A percentile compares a stretch with the other conserved stretches of the same genome.
Conservation (phyloP, 2,888 invertebrate species). For the Drosophila algonquin region DNA sequence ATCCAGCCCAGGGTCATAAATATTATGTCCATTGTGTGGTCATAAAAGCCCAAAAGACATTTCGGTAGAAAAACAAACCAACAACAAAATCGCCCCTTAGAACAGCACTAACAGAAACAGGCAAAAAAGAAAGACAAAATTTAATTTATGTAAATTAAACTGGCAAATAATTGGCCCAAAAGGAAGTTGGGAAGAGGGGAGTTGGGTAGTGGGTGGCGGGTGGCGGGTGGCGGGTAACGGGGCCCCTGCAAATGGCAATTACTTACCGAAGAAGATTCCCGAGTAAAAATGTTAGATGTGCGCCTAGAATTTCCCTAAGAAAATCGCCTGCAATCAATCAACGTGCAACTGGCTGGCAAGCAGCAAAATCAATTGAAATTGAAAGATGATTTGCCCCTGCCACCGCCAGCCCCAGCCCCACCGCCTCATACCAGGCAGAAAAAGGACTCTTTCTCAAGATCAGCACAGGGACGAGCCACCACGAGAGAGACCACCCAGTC, state of each 20-base stretch:
- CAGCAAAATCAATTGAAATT: conserved; percentile 79
- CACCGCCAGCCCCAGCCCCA: background rate
- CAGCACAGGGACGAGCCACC: background rate
- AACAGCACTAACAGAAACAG: background rate
- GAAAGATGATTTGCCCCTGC: conserved; percentile 74
- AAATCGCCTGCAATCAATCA: conserved; percentile 76
- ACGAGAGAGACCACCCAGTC: background rate
- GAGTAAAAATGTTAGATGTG: conserved; percentile 41
- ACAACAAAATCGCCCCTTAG: conserved; percentile 13
- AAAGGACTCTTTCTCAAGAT: conserved; percentile 13
- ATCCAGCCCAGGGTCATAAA: conserved; percentile 38
- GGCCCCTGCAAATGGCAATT: conserved; percentile 60
- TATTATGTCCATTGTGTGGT: conserved; percentile 57
- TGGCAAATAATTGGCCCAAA: conserved; percentile 59
- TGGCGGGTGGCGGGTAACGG: no score
- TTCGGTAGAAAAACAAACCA: conserved; percentile 32
- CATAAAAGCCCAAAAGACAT: conserved; percentile 49
- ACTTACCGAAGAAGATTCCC: conserved; percentile 60
- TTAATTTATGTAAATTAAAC: conserved; percentile 66
- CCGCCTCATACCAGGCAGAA: no score
- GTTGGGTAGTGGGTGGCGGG: background rate
- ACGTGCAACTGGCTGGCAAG: conserved; percentile 62
- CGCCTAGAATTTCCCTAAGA: conserved; percentile 66
- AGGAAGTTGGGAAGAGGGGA: background rate
- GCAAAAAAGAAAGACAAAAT: conserved; percentile 33